These are phyloP conservation scores for Otolemur garnettii DNA, from an alignment of 2,113 vertebrate species.

Conservation along the genomic window DNA sequence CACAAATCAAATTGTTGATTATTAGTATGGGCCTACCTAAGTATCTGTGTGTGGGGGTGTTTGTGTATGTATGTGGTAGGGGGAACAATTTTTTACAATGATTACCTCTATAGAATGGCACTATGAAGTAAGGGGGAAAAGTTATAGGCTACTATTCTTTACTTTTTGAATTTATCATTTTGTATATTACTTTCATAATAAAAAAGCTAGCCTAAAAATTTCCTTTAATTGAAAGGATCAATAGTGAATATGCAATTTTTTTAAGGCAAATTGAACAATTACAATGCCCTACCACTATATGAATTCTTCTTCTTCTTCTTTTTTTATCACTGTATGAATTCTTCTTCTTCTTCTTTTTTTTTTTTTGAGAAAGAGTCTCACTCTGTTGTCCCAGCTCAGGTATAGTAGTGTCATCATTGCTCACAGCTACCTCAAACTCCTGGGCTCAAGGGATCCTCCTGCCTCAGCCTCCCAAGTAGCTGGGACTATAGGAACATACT, in stretches of 20 bases:
- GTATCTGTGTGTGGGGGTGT: neutral
- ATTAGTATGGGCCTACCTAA: neutral
- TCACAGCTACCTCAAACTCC: no score
- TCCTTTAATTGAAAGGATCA: constrained; percentile 55
- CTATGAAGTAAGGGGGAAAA: neutral
- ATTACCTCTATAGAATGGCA: neutral
- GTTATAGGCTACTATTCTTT: neutral
- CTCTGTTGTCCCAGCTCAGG: no score
- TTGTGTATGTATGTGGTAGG: neutral
- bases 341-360: no score
- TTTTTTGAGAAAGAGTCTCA: neutral
- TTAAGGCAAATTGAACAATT: constrained; percentile 45
- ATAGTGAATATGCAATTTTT: constrained; percentile 31
- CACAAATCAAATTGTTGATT: constrained; percentile 42
- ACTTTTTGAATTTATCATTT: constrained; percentile 54
- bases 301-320: neutral
- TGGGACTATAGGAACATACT: no score
- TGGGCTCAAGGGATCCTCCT: no score
- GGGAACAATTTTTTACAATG: neutral
- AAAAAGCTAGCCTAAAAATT: constrained; percentile 54
- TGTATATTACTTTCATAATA: constrained; percentile 55
- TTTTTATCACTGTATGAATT: no score
- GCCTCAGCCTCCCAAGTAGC: no score
- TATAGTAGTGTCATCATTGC: no score
- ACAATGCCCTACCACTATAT: constrained; percentile 3